Conservation (phyloP, 2,797 vertebrate genomes). For the Cuculus canorus region DNA sequence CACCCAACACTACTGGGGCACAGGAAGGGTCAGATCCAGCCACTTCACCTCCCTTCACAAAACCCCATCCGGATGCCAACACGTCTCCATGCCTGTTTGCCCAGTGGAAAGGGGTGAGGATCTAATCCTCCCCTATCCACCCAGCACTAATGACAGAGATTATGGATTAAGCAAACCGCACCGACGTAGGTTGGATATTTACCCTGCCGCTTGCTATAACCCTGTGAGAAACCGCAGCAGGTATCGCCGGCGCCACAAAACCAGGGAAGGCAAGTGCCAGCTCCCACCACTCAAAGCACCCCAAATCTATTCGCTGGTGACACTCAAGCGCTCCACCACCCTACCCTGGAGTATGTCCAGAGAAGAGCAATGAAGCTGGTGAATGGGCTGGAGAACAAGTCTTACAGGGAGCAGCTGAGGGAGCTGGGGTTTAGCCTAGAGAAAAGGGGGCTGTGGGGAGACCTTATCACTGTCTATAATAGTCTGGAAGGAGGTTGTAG, state of each 20-base stretch:
- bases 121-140: background rate
- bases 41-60: background rate
- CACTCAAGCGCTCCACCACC: background rate
- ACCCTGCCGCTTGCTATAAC: background rate
- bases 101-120: background rate
- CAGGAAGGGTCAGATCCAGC: background rate
- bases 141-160: background rate
- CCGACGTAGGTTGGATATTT: background rate
- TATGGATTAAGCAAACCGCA: background rate
- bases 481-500: no score
- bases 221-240: background rate
- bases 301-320: accelerated
- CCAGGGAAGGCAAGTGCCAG: background rate
- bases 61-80: background rate
- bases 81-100: background rate
- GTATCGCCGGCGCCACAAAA: background rate
- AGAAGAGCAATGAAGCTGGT: no score
- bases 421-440: no score
- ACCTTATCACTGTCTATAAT: no score
- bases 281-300: background rate
- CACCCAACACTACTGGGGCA: background rate
- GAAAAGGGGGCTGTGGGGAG: no score
- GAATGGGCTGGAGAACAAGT: no score
- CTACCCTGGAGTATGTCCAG: no score
- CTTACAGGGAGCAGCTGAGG: no score